Conservation (phyloP, 2,113 vertebrate species). For the Capreolus pygargus region DNA sequence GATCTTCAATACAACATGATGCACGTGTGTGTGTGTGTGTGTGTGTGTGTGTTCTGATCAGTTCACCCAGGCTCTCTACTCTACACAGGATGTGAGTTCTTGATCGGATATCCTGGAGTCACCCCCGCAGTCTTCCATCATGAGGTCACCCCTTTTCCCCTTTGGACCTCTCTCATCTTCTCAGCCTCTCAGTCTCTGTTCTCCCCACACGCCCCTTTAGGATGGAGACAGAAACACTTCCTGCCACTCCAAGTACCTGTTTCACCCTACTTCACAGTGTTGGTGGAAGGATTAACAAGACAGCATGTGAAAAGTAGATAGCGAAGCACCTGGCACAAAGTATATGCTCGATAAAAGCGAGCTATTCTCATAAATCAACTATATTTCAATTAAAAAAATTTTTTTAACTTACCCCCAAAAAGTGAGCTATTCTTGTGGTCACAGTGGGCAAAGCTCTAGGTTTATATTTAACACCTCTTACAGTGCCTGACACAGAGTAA, state of each 20-base stretch:
- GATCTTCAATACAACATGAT: neutral
- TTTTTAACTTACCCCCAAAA: neutral
- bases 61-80: neutral
- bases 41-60: neutral
- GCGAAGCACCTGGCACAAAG: rapidly evolving
- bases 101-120: neutral
- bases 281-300: neutral
- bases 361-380: neutral
- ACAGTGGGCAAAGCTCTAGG: neutral
- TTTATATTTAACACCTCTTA: neutral
- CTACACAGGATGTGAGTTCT: neutral
- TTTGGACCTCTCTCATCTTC: neutral
- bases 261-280: neutral
- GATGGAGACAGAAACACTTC: neutral
- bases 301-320: neutral
- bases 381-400: neutral
- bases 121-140: neutral
- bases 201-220: neutral
- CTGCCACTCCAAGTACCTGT: neutral
- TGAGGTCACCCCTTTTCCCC: neutral
- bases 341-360: neutral
- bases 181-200: neutral
- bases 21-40: neutral
- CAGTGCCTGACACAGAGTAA: neutral
- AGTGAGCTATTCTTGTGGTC: neutral